Conservation (phyloP, 2,113 vertebrate species). For the Pogona vitticeps region DNA sequence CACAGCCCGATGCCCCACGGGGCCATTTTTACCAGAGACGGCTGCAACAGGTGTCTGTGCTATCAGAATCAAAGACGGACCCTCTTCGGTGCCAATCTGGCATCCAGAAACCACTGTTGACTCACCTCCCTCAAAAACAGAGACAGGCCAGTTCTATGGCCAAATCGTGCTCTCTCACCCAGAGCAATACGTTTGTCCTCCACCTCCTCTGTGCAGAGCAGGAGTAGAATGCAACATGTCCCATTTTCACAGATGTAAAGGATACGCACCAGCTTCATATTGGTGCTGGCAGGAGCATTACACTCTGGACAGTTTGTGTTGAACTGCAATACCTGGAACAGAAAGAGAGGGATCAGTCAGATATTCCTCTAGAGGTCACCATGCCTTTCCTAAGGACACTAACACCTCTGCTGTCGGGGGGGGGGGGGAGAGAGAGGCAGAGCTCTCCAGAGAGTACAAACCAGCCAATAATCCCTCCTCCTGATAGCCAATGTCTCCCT, state of each 20-base stretch:
- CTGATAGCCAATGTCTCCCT: neutral
- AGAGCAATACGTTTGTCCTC: neutral
- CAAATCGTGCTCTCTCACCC: neutral
- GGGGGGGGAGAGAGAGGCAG: too few relatives aligned
- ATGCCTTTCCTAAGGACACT: too few relatives aligned
- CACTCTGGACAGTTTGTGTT: slow-evolving; percentile 95
- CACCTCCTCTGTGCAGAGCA: neutral
- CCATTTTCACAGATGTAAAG: slow-evolving; percentile 42
- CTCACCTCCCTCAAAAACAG: neutral
- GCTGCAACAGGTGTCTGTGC: too few relatives aligned
- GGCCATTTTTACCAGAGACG: neutral
- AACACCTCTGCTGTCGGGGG: too few relatives aligned
- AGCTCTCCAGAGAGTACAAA: neutral
- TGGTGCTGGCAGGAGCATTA: slow-evolving; percentile 88
- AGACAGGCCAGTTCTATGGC: too few relatives aligned
- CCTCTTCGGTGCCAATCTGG: neutral
- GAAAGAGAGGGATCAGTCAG: neutral
- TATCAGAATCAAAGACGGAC: neutral
- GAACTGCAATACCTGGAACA: slow-evolving; percentile 85
- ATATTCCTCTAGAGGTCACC: too few relatives aligned
- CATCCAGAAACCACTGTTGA: neutral
- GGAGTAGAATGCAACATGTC: too few relatives aligned
- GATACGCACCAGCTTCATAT: slow-evolving; percentile 98
- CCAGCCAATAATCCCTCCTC: too few relatives aligned
- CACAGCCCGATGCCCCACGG: neutral